These are phyloP conservation scores for Nephrotoma appendiculata DNA, from an alignment of 2,888 invertebrate genomes.

Conservation along the genomic window DNA sequence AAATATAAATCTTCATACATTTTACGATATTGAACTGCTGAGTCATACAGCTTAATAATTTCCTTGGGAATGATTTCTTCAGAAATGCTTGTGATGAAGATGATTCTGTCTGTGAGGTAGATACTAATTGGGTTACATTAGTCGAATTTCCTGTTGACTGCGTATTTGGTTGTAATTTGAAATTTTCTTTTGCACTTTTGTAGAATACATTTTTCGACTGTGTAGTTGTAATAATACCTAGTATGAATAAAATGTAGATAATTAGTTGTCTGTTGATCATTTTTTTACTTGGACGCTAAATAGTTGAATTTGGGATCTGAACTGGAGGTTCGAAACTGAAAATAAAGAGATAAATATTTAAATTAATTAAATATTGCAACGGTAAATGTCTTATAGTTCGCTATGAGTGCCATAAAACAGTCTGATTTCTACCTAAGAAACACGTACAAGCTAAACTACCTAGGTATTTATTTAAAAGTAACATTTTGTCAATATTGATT, in stretches of 20 bases:
- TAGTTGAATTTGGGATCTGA: not conserved
- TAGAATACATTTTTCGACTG: not conserved
- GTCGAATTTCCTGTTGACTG: not conserved
- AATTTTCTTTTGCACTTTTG: not conserved
- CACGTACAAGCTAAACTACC: no score
- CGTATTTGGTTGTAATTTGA: not conserved
- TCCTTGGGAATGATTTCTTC: slow-evolving; percentile 21
- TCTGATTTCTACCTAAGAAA: no score
- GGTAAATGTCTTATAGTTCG: no score
- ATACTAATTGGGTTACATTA: not conserved
- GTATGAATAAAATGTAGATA: not conserved
- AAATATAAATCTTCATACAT: slow-evolving; percentile 40
- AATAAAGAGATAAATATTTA: not conserved
- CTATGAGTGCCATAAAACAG: no score
- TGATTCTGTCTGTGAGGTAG: not conserved
- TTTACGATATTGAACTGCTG: slow-evolving; percentile 31
- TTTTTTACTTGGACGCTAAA: not conserved
- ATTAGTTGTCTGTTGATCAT: not conserved
- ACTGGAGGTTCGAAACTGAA: not conserved
- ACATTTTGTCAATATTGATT: no score
- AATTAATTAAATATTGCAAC: no score
- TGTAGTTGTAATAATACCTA: not conserved
- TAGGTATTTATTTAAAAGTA: no score
- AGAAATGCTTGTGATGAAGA: not conserved
- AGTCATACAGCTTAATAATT: slow-evolving; percentile 28